Percentiles rank a stretch among this genome's conserved stretches.
phyloP scores from a whole-genome alignment of 2,113 vertebrate genomes.

The Hystrix brachyura region DNA sequence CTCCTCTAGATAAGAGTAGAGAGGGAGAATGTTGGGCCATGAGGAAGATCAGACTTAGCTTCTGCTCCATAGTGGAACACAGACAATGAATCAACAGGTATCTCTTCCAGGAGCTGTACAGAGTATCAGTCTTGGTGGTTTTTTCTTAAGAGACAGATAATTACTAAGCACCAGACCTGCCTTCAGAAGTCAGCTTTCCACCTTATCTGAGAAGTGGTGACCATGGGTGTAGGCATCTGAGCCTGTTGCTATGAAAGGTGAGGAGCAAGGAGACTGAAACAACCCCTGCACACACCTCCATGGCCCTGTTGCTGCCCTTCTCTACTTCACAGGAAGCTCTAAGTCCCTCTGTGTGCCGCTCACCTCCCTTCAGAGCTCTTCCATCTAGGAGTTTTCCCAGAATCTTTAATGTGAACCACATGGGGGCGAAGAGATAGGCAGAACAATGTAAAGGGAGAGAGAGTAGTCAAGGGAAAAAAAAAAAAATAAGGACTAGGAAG shows the following conservation, averaged over 20 bases:
- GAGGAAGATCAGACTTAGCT: not conserved
- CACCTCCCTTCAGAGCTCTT: not conserved
- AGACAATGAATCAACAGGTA: not conserved
- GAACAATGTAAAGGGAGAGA: not conserved
- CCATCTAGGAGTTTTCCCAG: not conserved
- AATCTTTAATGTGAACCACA: slow-evolving; percentile 72
- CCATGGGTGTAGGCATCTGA: not conserved
- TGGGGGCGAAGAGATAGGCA: not conserved
- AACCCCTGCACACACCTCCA: not conserved
- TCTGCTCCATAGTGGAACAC: not conserved
- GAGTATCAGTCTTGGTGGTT: not conserved
- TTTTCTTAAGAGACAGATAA: not conserved
- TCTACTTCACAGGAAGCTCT: not conserved
- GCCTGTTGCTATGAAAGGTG: not conserved
- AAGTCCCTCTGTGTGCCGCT: not conserved
- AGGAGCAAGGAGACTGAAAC: not conserved
- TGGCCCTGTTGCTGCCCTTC: not conserved
- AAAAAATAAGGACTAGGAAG: not conserved
- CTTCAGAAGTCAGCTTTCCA: slow-evolving; percentile 47
- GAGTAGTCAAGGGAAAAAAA: not conserved
- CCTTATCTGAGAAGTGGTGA: not conserved
- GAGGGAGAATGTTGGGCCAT: not conserved
- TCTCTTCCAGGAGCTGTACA: not conserved
- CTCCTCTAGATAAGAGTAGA: not conserved
- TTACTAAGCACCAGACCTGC: not conserved